Conservation (phyloP, 2,888 invertebrate species). For the Tethea ocularis region DNA sequence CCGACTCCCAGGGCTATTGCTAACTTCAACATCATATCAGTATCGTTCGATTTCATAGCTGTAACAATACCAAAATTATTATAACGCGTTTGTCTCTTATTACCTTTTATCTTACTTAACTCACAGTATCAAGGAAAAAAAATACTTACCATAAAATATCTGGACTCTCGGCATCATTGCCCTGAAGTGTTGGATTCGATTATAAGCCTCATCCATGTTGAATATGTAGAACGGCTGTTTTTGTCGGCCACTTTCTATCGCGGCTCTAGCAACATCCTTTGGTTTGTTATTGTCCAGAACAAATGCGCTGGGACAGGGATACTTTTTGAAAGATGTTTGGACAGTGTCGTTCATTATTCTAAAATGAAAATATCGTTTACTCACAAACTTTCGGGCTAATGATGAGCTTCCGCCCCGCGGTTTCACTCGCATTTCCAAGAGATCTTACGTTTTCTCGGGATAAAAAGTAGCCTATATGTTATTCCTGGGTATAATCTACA, state of each 20-base stretch:
- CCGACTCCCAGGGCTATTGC: conserved; percentile 39
- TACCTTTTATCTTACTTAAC: too few species aligned
- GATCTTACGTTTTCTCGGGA: too few species aligned
- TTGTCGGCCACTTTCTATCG: conserved; percentile 44
- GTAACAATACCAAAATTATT: conserved; percentile 28
- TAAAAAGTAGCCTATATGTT: too few species aligned
- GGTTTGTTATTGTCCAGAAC: conserved; percentile 34
- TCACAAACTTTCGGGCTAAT: too few species aligned
- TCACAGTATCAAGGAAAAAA: too few species aligned
- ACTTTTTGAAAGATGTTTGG: not conserved
- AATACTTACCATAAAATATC: conserved; percentile 52
- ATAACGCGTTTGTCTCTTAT: too few species aligned
- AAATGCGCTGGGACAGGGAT: conserved; percentile 12
- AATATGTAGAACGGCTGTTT: conserved; percentile 48
- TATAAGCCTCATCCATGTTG: conserved; percentile 43
- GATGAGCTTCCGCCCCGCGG: too few species aligned
- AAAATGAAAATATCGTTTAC: too few species aligned
- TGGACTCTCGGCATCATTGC: conserved; percentile 44
- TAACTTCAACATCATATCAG: conserved; percentile 44
- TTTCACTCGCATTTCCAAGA: too few species aligned
- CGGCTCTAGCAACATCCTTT: conserved; percentile 35
- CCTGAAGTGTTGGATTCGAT: conserved; percentile 42
- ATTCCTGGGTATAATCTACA: too few species aligned
- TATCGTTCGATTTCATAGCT: conserved; percentile 54
- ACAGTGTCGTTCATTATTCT: not conserved